These are phyloP conservation scores for Parazoanthus darwini DNA, from an alignment of 92 coral and sea anemone species.

Conservation along the genomic window DNA sequence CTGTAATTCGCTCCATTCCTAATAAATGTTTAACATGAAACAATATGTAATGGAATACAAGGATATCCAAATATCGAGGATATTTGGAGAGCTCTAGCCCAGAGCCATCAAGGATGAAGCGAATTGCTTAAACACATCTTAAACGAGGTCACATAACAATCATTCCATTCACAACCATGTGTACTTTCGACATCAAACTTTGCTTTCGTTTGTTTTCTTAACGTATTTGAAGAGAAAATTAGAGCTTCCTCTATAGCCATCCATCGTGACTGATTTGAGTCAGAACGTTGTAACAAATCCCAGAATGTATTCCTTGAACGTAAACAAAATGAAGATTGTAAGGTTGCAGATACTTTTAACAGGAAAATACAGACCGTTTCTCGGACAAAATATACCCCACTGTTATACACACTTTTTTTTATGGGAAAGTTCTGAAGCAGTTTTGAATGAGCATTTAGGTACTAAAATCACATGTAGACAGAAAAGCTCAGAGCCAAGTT, in stretches of 20 bases:
- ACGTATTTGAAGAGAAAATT: slow-evolving; percentile 5
- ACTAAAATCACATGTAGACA: background rate
- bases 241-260: background rate
- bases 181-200: slow-evolving; percentile 2
- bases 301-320: no score
- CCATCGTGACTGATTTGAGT: background rate
- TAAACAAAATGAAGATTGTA: background rate
- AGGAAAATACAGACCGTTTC: background rate
- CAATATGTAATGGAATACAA: background rate
- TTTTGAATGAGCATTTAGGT: background rate
- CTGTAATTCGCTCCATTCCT: background rate
- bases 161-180: slow-evolving; percentile 16
- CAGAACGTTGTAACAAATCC: background rate
- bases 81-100: background rate
- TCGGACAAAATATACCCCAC: background rate
- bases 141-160: background rate
- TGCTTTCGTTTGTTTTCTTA: slow-evolving; percentile 23
- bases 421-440: background rate
- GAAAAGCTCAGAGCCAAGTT: background rate
- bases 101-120: background rate
- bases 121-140: slow-evolving; percentile 8
- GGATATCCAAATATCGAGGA: background rate
- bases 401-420: background rate
- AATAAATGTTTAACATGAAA: background rate
- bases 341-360: background rate